These are phyloP conservation scores for Rhinatrema bivittatum DNA, from an alignment of 2,797 vertebrate genomes.

Conservation along the genomic window DNA sequence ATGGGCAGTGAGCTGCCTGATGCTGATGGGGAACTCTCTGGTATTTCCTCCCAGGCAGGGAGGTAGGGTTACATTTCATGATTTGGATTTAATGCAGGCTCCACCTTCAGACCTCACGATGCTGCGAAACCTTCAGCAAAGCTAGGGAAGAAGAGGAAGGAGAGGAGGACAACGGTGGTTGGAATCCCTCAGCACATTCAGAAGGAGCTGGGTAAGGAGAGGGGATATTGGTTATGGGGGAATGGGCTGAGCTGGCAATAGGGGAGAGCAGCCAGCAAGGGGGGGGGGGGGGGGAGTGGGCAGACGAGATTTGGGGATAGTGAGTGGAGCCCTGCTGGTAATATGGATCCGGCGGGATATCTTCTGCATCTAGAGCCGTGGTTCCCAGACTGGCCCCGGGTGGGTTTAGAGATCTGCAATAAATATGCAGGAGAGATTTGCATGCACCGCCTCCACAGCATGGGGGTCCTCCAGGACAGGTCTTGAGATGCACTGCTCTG, in stretches of 20 bases:
- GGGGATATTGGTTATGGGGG: fast-evolving
- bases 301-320: not conserved
- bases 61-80: not conserved
- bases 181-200: slow-evolving; percentile 92
- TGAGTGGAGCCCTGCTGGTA: not conserved
- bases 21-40: no score
- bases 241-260: no score
- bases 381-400: not conserved
- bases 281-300: no score
- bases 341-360: not conserved
- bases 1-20: no score
- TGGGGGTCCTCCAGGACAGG: no score
- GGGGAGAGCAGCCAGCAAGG: no score
- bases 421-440: no score
- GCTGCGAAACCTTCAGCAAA: slow-evolving; percentile 51
- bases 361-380: not conserved
- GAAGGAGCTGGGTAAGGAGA: slow-evolving; percentile 78
- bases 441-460: no score
- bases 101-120: slow-evolving; percentile 65
- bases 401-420: no score
- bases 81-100: slow-evolving; percentile 48
- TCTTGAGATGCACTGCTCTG: no score
- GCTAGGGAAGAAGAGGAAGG: slow-evolving; percentile 65
- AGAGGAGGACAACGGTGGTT: slow-evolving; percentile 86
- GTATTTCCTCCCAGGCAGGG: no score